A percentile compares a stretch with the other conserved stretches of the same genome.
phyloP scores from a whole-genome alignment of 2,797 vertebrate species.

The Dipus sagitta region DNA sequence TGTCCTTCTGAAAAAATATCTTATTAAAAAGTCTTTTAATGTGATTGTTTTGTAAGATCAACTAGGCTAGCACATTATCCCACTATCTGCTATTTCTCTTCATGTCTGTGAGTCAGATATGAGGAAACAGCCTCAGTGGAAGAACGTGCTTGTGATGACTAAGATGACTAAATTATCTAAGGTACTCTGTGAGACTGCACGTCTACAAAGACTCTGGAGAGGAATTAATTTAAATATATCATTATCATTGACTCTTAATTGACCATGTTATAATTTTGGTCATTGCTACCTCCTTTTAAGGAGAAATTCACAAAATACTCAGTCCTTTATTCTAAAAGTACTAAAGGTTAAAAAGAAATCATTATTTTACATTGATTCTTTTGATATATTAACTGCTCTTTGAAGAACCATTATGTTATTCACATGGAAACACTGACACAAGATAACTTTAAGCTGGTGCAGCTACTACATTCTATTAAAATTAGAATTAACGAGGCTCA shows the following conservation, averaged over 20 bases:
- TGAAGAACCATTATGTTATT: background rate
- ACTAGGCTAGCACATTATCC: background rate
- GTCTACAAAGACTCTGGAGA: background rate
- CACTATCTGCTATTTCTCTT: background rate
- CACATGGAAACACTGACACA: background rate
- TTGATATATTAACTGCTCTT: background rate
- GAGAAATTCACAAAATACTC: constrained; percentile 32
- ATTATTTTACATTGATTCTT: background rate
- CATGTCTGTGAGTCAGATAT: background rate
- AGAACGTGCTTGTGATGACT: background rate
- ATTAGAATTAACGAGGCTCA: constrained; percentile 19
- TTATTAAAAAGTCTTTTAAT: background rate
- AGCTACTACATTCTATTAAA: constrained; percentile 50
- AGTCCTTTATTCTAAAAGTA: background rate
- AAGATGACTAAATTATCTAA: background rate
- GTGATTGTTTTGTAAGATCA: background rate
- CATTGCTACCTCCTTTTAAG: background rate
- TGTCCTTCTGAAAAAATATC: background rate
- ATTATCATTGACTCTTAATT: constrained; percentile 36
- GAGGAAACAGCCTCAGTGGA: background rate
- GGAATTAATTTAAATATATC: constrained; percentile 22
- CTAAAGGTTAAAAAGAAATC: constrained; percentile 42
- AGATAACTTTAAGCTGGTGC: background rate
- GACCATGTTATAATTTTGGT: constrained; percentile 7
- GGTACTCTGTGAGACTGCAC: background rate